Conservation (phyloP, 2,888 invertebrate genomes). For the Ecliptopera silaceata region DNA sequence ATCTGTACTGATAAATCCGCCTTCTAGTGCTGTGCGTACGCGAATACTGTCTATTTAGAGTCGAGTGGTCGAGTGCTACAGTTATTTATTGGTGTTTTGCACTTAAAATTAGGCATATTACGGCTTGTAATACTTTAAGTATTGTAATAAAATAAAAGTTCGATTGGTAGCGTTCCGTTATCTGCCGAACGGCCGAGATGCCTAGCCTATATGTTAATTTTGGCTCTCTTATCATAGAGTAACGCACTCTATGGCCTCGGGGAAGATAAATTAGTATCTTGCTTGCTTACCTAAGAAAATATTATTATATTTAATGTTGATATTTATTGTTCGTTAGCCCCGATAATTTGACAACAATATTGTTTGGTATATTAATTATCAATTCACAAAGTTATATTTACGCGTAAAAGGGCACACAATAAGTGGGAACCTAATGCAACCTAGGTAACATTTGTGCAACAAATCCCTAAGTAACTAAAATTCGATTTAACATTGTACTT, state of each 20-base stretch:
- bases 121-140: slow-evolving; percentile 40
- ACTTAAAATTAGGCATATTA: slow-evolving; percentile 44
- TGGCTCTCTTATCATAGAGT: slow-evolving; percentile 74
- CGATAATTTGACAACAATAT: not conserved
- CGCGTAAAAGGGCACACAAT: too few species aligned
- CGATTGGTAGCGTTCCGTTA: slow-evolving; percentile 53
- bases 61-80: slow-evolving; percentile 36
- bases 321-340: slow-evolving; percentile 20
- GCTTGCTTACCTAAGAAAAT: slow-evolving; percentile 4
- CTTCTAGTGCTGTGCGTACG: slow-evolving; percentile 16
- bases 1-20: slow-evolving; percentile 35
- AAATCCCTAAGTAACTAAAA: too few species aligned
- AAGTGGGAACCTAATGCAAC: too few species aligned
- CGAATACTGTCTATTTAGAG: slow-evolving; percentile 29
- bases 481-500: too few species aligned
- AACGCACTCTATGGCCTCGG: slow-evolving; percentile 58
- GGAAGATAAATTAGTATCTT: slow-evolving; percentile 66
- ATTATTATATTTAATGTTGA: slow-evolving; percentile 60
- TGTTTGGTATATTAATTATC: not conserved
- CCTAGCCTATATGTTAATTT: slow-evolving; percentile 67
- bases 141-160: slow-evolving; percentile 58
- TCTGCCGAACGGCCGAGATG: slow-evolving; percentile 66
- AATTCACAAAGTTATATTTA: too few species aligned
- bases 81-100: slow-evolving; percentile 42
- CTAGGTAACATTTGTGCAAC: too few species aligned